Percentiles rank a stretch among this genome's conserved stretches.
These are phyloP conservation scores for Corvus cornix DNA, from an alignment of 2,113 vertebrate species.

Conservation along the genomic window DNA sequence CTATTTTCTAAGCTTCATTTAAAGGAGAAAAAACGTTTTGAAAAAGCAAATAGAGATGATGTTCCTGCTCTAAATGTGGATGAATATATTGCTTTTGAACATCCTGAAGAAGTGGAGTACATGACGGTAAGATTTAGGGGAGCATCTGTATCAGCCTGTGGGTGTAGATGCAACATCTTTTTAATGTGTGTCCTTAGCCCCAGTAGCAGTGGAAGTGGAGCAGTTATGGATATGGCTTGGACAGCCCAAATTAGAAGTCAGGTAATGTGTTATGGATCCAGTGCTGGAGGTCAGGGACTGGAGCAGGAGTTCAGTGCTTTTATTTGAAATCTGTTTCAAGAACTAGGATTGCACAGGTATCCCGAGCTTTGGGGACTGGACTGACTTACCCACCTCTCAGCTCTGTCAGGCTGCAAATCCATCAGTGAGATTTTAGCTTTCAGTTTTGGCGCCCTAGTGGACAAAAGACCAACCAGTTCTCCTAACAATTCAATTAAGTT, in stretches of 20 bases:
- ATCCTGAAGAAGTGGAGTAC: constrained; percentile 92
- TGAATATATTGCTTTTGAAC: constrained; percentile 93
- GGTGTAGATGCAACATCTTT: not conserved
- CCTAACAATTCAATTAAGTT: not conserved
- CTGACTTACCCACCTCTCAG: not conserved
- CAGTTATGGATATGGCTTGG: not conserved
- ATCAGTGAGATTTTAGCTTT: not conserved
- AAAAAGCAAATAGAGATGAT: constrained; percentile 84
- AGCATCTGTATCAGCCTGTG: not conserved
- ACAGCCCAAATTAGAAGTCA: not conserved
- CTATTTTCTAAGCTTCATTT: constrained; percentile 83
- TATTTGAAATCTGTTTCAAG: not conserved
- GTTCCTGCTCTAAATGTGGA: constrained; percentile 78
- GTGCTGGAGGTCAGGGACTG: not conserved
- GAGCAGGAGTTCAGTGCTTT: not conserved
- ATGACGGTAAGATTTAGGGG: constrained; percentile 84
- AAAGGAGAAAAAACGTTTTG: constrained; percentile 92
- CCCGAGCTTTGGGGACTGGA: not conserved
- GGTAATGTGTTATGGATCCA: not conserved
- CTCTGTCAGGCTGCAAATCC: not conserved
- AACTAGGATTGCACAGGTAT: not conserved
- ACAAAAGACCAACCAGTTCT: not conserved
- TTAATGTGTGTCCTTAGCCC: not conserved
- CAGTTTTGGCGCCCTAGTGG: not conserved
- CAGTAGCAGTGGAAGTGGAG: not conserved